Base-by-base conservation (phyloP, 1,140 invertebrate genomes). In the Idris sp. region DNA sequence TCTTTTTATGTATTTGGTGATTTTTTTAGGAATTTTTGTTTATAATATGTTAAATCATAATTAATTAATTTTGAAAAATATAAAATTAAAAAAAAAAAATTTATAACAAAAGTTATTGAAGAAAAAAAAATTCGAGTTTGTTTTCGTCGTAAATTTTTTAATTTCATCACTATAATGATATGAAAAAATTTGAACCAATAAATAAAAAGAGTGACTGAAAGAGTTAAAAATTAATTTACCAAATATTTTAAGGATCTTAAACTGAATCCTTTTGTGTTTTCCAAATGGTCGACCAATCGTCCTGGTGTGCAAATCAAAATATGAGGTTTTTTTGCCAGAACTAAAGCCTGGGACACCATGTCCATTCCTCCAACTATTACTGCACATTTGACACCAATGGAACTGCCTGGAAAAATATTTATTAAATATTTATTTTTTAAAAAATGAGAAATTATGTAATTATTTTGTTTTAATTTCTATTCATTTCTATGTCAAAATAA, bases 361-460 rank as follows among this genome's bases (percentile, higher is more conserved):
- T 99, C 97, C 91, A 99, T 97, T 2, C 98, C 98, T 53, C 98
- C 98, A 30, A 99, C 97, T 81, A 99, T 94, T 0, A 98, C 97
- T 71, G 92, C 96, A 90, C 93, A 95, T 90, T 98, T 97, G 0
- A 99, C 93, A 41, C 97, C 97, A 81, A 99, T 97, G 62, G 88
- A 89, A 11, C 93, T 87, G 80, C 92, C 93, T 92, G 6, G 6
- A 22, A 2, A 22, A 22, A 22, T 22, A 6, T 22, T 22, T 22
- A 22, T 22, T 22, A 22, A 22, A 22, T 22, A 22, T 22, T 22
- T 22, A 22, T 22, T 22, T 22, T 22, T 22, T 2, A 59, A 59
- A n/a, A n/a, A n/a, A n/a, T n/a, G n/a, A n/a, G n/a, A n/a, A n/a
- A n/a, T n/a, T n/a, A n/a, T n/a, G n/a, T n/a, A n/a, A n/a, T n/a